A percentile compares a stretch with the other conserved stretches of the same genome.
Evolutionary conservation across 1,140 invertebrate species (phyloP).

Genomic region (honey bee (Apis mellifera)): Amel_HAv3.1 CM009933.2:6456001-6456500

Average conservation of each 20-base stretch:
- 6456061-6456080: neutral
- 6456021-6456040: conserved; percentile 57
- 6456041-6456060: conserved; percentile 56
- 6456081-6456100: conserved; percentile 38
- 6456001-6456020: conserved; percentile 3
- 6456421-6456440: conserved; percentile 62
- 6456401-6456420: conserved; percentile 64
- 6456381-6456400: neutral
- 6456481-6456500: conserved; percentile 68
- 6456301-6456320: neutral
- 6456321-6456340: conserved; percentile 58
- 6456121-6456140: conserved; percentile 30
- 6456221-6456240: neutral
- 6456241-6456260: neutral
- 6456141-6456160: neutral
- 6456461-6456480: conserved; percentile 61
- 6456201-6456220: neutral
- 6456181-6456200: neutral
- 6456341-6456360: conserved; percentile 52
- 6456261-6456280: neutral
- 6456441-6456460: conserved; percentile 72
- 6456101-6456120: conserved; percentile 51
- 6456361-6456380: neutral
- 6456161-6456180: no score
- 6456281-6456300: neutral